phyloP scores from a whole-genome alignment of 2,888 invertebrate genomes.

The Laothoe populi region DNA sequence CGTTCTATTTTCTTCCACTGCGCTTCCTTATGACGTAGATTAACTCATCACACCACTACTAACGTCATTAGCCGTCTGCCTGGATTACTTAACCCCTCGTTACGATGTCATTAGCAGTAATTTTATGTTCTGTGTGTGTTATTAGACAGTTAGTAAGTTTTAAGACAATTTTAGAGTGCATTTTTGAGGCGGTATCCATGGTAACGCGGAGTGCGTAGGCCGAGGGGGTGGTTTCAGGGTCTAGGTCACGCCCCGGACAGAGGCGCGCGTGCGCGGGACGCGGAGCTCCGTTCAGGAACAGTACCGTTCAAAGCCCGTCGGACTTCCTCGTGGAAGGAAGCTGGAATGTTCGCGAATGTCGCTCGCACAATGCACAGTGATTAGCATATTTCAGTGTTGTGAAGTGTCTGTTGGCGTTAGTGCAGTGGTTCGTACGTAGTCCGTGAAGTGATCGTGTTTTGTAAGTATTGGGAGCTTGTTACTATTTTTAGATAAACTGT shows the following conservation, averaged over 20 bases:
- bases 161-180: conserved; percentile 22
- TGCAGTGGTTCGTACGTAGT: conserved; percentile 14
- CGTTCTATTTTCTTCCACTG: conserved; percentile 49
- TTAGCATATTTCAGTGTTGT: conserved; percentile 26
- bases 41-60: conserved; percentile 36
- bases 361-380: background rate
- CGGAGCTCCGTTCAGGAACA: conserved; percentile 56
- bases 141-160: conserved; percentile 20
- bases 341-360: conserved; percentile 35
- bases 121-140: background rate
- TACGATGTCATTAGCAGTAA: background rate
- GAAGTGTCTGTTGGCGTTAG: conserved; percentile 8
- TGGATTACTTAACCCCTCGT: conserved; percentile 15
- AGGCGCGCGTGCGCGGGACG: conserved; percentile 69
- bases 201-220: conserved; percentile 70
- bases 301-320: conserved; percentile 59
- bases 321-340: conserved; percentile 59
- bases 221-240: conserved; percentile 81
- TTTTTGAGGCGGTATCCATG: conserved; percentile 58
- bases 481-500: background rate
- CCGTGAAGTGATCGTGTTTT: conserved; percentile 17
- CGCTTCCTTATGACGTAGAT: conserved; percentile 54
- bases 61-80: background rate
- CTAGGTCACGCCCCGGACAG: conserved; percentile 82
- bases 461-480: conserved; percentile 11